Conservation (phyloP, 1,140 invertebrate genomes). For the Brachionus asplanchnoidis region DNA sequence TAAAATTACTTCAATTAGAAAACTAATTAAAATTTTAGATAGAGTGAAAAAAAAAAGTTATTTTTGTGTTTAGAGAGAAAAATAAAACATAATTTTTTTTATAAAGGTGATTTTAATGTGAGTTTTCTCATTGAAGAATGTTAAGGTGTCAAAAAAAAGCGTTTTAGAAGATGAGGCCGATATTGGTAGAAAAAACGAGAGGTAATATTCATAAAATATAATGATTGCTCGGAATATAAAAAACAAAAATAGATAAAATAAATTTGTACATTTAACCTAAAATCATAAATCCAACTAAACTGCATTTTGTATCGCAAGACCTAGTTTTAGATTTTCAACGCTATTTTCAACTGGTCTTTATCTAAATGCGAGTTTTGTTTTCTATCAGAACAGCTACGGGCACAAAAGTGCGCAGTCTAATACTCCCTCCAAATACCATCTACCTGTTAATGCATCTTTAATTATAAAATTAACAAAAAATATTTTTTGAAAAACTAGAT, state of each 20-base stretch:
- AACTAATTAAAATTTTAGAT: not conserved
- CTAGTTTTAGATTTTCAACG: not conserved
- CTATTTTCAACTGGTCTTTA: not conserved
- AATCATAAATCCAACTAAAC: slow-evolving; percentile 18
- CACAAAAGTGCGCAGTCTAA: not conserved
- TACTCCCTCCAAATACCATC: not conserved
- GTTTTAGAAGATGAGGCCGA: not conserved
- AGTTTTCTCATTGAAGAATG: not conserved
- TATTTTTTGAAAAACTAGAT: not conserved
- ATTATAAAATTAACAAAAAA: not conserved
- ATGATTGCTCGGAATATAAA: not conserved
- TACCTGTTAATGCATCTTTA: not conserved
- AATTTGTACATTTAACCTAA: slow-evolving; percentile 30
- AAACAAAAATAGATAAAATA: slow-evolving; percentile 24
- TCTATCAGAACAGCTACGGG: not conserved
- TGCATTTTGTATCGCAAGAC: not conserved
- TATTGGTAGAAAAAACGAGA: not conserved
- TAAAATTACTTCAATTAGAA: not conserved
- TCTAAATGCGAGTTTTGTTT: not conserved
- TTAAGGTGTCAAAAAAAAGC: not conserved
- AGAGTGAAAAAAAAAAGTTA: not conserved
- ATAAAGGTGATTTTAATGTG: not conserved
- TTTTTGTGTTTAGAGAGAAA: not conserved
- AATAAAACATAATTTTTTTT: not conserved
- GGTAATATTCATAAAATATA: slow-evolving; percentile 26